Conservation (phyloP, 1,140 invertebrate species). For the Drosophila watanabei region DNA sequence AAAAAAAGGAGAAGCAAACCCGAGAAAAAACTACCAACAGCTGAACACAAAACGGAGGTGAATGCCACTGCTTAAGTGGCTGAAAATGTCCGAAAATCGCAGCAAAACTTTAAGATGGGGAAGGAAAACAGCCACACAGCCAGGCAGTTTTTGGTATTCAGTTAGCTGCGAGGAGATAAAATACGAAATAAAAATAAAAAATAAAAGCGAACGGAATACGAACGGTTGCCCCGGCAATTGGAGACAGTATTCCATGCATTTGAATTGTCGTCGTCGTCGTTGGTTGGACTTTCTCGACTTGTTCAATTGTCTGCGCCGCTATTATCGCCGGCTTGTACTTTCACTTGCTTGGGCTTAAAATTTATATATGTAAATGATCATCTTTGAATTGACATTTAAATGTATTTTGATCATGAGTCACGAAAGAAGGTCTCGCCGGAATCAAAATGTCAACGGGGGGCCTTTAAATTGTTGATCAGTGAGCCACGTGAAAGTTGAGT, state of each 20-base stretch:
- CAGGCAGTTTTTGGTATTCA: constrained; percentile 29
- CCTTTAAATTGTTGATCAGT: not conserved
- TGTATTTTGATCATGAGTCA: constrained; percentile 51
- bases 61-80: constrained; percentile 74
- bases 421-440: constrained; percentile 18
- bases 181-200: constrained; percentile 23
- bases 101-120: constrained; percentile 27
- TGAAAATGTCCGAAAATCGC: constrained; percentile 58
- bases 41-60: constrained; percentile 53
- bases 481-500: constrained; percentile 10
- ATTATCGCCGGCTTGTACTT: constrained; percentile 46
- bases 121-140: not conserved
- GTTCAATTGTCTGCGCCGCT: constrained; percentile 58
- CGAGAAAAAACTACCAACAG: constrained; percentile 15
- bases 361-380: constrained; percentile 67
- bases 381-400: constrained; percentile 76
- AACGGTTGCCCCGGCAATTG: constrained; percentile 50
- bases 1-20: constrained; percentile 16
- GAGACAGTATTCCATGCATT: constrained; percentile 59
- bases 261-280: constrained; percentile 57
- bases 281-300: constrained; percentile 68
- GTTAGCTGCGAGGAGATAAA: constrained; percentile 22
- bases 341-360: constrained; percentile 55
- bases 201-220: constrained; percentile 10
- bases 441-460: constrained; percentile 30